These are phyloP conservation scores for Sphaerodactylus townsendi DNA, from an alignment of 2,113 vertebrate genomes.

Conservation along the genomic window DNA sequence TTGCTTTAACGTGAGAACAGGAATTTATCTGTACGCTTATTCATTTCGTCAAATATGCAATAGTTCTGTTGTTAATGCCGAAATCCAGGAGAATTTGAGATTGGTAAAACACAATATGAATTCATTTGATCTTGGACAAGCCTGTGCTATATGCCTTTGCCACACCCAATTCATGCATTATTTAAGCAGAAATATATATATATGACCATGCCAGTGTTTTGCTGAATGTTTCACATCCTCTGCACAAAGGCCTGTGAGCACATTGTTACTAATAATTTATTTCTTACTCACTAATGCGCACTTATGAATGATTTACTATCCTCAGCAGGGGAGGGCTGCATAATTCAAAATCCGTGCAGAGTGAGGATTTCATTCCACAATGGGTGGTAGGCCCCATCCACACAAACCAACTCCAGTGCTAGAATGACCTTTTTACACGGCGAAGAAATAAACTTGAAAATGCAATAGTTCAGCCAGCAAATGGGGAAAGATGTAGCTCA, in stretches of 20 bases:
- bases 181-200: constrained; percentile 31
- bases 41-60: neutral
- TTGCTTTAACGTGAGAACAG: neutral
- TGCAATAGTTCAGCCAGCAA: neutral
- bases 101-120: neutral
- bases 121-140: constrained; percentile 2
- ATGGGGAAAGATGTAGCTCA: neutral
- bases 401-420: constrained; percentile 20
- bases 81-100: neutral
- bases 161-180: neutral
- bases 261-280: constrained; percentile 36
- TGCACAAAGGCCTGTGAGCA: neutral
- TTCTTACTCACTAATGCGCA: constrained; percentile 34
- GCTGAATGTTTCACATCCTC: neutral
- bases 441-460: constrained; percentile 43
- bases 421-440: neutral
- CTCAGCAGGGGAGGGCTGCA: neutral
- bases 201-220: neutral
- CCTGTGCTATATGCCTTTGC: constrained; percentile 5
- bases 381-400: neutral
- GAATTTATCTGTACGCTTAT: too few species aligned
- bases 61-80: constrained; percentile 6
- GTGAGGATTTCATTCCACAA: constrained; percentile 12
- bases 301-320: constrained; percentile 34
- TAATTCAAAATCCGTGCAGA: constrained; percentile 31